Percentiles rank a stretch among this genome's conserved stretches.
Conservation (phyloP, 2,888 invertebrate species). For the Anticlea derivata region DNA sequence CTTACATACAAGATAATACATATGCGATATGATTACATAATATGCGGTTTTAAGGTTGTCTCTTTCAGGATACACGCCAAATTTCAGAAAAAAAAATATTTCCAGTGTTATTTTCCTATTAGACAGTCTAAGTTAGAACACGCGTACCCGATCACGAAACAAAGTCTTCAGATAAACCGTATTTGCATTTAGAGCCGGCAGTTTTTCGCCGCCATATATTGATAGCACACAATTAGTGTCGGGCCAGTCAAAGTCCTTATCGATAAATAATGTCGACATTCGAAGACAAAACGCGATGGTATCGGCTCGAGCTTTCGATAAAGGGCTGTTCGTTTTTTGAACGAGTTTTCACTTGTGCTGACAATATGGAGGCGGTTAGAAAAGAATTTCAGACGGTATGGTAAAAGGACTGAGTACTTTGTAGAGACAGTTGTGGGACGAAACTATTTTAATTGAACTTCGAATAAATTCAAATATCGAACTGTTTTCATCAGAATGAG, state of each 20-base stretch:
- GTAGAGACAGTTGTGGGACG: not conserved
- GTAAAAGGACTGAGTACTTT: not conserved
- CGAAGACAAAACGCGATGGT: constrained; percentile 75
- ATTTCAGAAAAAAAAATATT: too few species aligned
- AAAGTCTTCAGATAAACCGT: constrained; percentile 40
- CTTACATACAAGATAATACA: too few species aligned
- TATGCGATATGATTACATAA: too few species aligned
- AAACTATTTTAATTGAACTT: not conserved
- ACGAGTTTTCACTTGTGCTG: constrained; percentile 29
- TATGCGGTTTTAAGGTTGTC: too few species aligned
- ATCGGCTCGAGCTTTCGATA: constrained; percentile 48
- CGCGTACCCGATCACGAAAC: constrained; percentile 29
- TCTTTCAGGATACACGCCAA: too few species aligned
- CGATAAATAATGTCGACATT: constrained; percentile 69
- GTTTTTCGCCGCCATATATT: constrained; percentile 53
- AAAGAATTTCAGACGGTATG: constrained; percentile 2
- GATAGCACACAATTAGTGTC: constrained; percentile 79
- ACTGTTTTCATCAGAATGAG: too few species aligned
- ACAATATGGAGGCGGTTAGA: constrained; percentile 23
- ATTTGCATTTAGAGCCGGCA: constrained; percentile 60
- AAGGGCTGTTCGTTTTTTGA: constrained; percentile 25
- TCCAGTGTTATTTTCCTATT: not conserved
- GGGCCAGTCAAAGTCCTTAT: constrained; percentile 61
- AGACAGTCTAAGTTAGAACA: constrained; percentile 5
- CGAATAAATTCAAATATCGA: too few species aligned